phyloP scores from a whole-genome alignment of 2,888 invertebrate genomes.

The Aporophyla lueneburgensis region DNA sequence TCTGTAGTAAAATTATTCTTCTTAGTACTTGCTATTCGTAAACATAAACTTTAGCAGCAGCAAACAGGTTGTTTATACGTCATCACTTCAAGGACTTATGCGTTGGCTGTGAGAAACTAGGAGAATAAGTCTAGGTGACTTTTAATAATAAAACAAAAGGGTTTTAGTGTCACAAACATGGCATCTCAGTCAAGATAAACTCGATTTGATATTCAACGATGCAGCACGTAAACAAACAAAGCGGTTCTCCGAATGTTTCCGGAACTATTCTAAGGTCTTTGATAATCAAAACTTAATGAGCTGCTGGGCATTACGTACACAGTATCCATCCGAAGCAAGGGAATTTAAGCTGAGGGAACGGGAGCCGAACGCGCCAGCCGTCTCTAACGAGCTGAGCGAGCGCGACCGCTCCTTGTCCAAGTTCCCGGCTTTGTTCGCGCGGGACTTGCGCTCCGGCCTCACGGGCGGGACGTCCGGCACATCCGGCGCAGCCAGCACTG shows the following conservation, averaged over 20 bases:
- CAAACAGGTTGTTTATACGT: conserved; percentile 19
- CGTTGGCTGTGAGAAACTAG: background rate
- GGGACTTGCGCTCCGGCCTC: conserved; percentile 83
- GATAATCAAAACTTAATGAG: background rate
- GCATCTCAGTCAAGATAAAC: background rate
- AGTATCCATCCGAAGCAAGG: conserved; percentile 95
- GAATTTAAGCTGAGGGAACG: conserved; percentile 93
- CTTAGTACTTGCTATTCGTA: background rate
- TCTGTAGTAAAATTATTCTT: background rate
- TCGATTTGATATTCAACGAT: background rate
- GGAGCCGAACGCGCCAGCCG: conserved; percentile 81
- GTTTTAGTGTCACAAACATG: background rate
- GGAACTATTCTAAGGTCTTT: background rate
- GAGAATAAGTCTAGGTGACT: background rate
- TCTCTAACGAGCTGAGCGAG: conserved; percentile 84
- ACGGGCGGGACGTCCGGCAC: conserved; percentile 74
- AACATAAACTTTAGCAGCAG: conserved; percentile 2
- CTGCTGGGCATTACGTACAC: conserved; percentile 91
- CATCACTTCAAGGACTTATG: conserved; percentile 2
- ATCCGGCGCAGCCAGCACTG: conserved; percentile 54
- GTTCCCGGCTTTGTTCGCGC: conserved; percentile 73
- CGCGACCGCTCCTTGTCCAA: conserved; percentile 86
- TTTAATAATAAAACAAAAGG: background rate
- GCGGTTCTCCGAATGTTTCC: background rate
- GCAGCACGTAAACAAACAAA: conserved; percentile 28